These are phyloP conservation scores for Petrophora chlorosata DNA, from an alignment of 2,888 invertebrate species.

Conservation along the genomic window DNA sequence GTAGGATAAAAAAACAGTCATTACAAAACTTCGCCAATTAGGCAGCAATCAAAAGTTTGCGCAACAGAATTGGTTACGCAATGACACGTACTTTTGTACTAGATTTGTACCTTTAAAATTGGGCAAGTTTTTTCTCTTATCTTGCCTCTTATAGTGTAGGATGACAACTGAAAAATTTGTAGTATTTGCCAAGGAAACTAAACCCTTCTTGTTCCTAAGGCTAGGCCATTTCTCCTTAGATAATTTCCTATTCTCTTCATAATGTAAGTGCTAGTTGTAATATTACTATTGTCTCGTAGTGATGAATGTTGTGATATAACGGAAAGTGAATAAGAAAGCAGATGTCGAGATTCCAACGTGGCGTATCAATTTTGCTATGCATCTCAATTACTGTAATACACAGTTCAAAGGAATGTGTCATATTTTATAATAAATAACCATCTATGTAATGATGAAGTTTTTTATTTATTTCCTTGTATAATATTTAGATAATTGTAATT, in stretches of 20 bases:
- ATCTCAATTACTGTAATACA: slow-evolving; percentile 79
- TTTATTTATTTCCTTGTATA: slow-evolving; percentile 43
- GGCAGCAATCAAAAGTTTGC: too few species aligned
- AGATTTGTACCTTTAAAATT: too few species aligned
- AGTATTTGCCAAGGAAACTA: too few species aligned
- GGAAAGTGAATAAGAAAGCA: slow-evolving; percentile 27
- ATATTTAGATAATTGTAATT: neutral
- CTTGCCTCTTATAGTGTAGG: too few species aligned
- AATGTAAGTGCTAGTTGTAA: slow-evolving; percentile 29
- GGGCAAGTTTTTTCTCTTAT: too few species aligned
- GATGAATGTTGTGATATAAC: slow-evolving; percentile 65
- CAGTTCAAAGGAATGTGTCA: slow-evolving; percentile 83
- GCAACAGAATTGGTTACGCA: too few species aligned
- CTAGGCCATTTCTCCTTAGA: neutral
- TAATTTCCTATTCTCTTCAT: slow-evolving; percentile 4
- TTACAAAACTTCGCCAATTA: too few species aligned
- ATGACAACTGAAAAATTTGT: too few species aligned
- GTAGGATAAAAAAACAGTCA: neutral
- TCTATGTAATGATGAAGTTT: slow-evolving; percentile 72
- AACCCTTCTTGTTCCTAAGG: too few species aligned
- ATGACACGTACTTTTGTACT: too few species aligned
- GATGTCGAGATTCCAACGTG: slow-evolving; percentile 48
- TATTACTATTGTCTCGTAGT: slow-evolving; percentile 44
- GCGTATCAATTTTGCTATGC: slow-evolving; percentile 75
- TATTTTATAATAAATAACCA: slow-evolving; percentile 84